A percentile compares a stretch with the other conserved stretches of the same genome.
These are phyloP conservation scores for Drosophila sproati DNA, from an alignment of 1,140 invertebrate species.

Conservation along the genomic window DNA sequence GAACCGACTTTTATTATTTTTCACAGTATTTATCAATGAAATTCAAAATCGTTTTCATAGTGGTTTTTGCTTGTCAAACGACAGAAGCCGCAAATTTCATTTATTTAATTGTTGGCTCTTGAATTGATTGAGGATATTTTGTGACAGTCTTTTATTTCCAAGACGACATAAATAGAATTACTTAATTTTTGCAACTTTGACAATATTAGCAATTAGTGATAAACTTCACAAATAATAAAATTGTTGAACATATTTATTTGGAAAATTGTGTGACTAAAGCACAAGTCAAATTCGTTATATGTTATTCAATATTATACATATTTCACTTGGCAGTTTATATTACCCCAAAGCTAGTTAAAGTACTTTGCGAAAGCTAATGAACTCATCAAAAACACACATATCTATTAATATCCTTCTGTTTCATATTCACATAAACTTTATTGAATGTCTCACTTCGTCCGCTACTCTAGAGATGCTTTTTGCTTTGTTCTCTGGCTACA, in stretches of 20 bases:
- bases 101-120: slow-evolving; percentile 6
- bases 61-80: slow-evolving; percentile 7
- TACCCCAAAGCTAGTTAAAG: no score
- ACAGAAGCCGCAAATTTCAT: slow-evolving; percentile 14
- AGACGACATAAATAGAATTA: neutral
- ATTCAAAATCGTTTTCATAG: neutral
- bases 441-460: neutral
- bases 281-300: no score
- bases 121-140: slow-evolving; percentile 8
- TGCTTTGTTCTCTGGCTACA: neutral
- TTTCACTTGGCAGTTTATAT: no score
- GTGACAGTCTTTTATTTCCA: neutral
- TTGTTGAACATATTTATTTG: neutral
- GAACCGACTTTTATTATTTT: slow-evolving; percentile 16
- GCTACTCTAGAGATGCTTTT: neutral
- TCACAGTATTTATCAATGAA: slow-evolving; percentile 26
- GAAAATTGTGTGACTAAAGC: no score
- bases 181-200: neutral
- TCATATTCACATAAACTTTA: neutral
- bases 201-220: neutral
- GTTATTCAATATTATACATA: no score
- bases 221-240: no score
- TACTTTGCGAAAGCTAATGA: no score
- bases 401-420: neutral
- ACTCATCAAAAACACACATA: no score